Evolutionary conservation across 2,113 vertebrate genomes (phyloP), one percentile per base, ranked within the genome.

Genomic region (Myrmophylax atrothorax): DNA sequence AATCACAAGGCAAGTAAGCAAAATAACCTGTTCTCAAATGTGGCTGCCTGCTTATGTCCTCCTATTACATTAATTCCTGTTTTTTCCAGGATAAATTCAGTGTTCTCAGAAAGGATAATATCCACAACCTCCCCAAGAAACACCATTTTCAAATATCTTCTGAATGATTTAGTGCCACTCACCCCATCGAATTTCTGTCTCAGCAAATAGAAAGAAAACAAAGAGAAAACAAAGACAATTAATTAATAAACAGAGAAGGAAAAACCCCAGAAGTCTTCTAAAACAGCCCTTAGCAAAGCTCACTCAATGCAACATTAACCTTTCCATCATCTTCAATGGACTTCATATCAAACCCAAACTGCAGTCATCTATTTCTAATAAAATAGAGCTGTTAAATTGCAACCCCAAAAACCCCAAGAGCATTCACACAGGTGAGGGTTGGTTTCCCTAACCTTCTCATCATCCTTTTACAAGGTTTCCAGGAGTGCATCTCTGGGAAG

Each of bases 21-120:
- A 96, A 96, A 96, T 87, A 95, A 95, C 90, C 69, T 89, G 68
- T 67, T 95, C 68, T 93, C 44, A 72, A 11, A 53, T 49, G 69
- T 37, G 81, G 49, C 69, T 95, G 87, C 84, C 87, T 94, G 77
- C 52, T 89, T 92, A 79, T 78, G 72, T 24, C 44, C 69, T 93
- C 75, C 80, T 77, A 18, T 60, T 81, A 75, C 79, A 68, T 67
- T 79, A 33, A 31, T 84, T 90, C 82, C 58, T 81, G 52, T 60
- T 80, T 90, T 96, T 95, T 87, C 80, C 56, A 78, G 60, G 44
- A 86, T 90, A 89, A 92, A 73, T 84, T 93, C 64, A 58, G 44
- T 49, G 49, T n/a, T 37, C 64, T 44, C 74, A n/a, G 44, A 88
- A 70, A 93, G 52, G 35, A 66, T 78, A 84, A 81, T 25, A 89